A percentile compares a stretch with the other conserved stretches of the same genome.
Evolutionary conservation across 2,113 vertebrate species (phyloP).

Genomic region (Xiphorhynchus elegans): DNA sequence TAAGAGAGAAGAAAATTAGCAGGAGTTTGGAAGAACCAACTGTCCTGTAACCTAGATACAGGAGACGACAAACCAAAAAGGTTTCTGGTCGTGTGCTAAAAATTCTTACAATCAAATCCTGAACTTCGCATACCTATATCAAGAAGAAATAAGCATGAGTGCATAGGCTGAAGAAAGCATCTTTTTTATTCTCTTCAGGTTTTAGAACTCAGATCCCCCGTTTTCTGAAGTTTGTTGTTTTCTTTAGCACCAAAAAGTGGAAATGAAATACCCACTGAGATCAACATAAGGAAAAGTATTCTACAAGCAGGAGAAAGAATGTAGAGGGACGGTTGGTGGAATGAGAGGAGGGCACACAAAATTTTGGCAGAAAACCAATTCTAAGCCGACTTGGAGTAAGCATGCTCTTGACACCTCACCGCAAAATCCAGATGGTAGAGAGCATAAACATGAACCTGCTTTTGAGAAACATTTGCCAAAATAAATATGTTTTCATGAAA

Average conservation of each 20-base stretch:
- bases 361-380: background rate
- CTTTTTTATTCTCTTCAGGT: background rate
- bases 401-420: background rate
- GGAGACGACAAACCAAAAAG: background rate
- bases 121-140: background rate
- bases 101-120: background rate
- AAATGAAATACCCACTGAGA: background rate
- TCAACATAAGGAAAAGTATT: background rate
- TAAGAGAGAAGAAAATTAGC: background rate
- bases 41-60: background rate
- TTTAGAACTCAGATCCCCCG: background rate
- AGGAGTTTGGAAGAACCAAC: background rate
- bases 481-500: slow-evolving; percentile 16
- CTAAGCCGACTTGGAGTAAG: background rate
- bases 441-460: slow-evolving; percentile 20
- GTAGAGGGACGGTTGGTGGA: background rate
- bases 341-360: background rate
- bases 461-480: slow-evolving; percentile 32
- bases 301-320: background rate
- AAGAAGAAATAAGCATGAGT: background rate
- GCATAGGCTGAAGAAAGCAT: background rate
- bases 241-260: background rate
- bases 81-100: background rate
- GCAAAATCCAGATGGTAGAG: background rate
- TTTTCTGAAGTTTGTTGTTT: background rate